phyloP scores from a whole-genome alignment of 2,113 vertebrate genomes.

The Psophia crepitans region DNA sequence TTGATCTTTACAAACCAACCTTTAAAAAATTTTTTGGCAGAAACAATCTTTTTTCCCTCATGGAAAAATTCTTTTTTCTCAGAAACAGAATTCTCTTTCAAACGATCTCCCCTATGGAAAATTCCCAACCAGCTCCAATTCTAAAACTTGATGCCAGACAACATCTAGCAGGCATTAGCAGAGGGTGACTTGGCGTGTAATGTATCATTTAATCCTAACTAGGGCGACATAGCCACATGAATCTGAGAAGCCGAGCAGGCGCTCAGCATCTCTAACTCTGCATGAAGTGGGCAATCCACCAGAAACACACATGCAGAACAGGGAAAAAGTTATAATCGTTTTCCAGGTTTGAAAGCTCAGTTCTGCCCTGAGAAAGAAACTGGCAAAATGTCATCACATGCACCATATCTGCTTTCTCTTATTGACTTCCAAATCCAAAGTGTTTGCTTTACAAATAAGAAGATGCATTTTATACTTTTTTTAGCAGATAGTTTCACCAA shows the following conservation, averaged over 20 bases:
- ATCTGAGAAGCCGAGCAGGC: background rate
- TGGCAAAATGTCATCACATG: background rate
- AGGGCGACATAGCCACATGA: background rate
- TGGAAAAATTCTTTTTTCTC: background rate
- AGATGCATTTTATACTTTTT: background rate
- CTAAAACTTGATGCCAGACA: background rate
- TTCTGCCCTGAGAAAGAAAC: background rate
- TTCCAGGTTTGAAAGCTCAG: background rate
- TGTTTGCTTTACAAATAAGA: background rate
- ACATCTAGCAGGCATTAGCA: background rate
- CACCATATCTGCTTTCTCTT: background rate
- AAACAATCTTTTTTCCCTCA: background rate
- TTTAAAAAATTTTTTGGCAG: background rate
- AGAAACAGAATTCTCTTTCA: background rate
- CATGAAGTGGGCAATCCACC: background rate
- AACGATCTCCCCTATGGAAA: background rate
- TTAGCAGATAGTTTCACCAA: background rate
- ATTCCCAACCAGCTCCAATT: background rate
- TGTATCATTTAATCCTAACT: background rate
- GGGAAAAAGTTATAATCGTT: background rate
- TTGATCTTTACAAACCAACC: background rate
- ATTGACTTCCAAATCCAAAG: background rate
- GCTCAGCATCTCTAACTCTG: background rate
- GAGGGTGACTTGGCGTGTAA: background rate
- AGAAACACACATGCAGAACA: background rate